phyloP scores from a whole-genome alignment of 37 sponge, comb jelly and placozoan species.

The Chondrosia reniformis region DNA sequence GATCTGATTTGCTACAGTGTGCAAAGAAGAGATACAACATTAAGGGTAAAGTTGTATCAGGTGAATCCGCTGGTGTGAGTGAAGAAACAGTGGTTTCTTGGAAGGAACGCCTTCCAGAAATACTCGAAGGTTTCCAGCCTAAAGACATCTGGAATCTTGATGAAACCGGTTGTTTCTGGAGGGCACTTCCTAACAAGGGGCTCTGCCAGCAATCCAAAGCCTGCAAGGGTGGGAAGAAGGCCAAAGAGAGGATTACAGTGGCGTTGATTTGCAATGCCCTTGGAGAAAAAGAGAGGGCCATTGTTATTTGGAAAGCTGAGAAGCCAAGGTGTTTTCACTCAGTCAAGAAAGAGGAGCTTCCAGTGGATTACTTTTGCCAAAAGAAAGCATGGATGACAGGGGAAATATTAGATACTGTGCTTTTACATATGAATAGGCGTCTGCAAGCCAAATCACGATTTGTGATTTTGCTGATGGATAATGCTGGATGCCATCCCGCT shows the following conservation, averaged over 20 bases:
- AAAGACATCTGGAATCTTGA: constrained; percentile 30
- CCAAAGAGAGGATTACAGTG: constrained; percentile 38
- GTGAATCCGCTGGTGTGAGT: constrained; percentile 49
- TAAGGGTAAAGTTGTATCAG: constrained; percentile 46
- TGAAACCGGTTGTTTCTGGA: constrained; percentile 51
- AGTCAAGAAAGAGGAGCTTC: constrained; percentile 29
- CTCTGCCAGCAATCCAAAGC: constrained; percentile 28
- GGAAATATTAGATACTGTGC: too few relatives aligned
- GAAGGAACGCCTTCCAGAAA: constrained; percentile 51
- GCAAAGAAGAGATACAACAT: constrained; percentile 51
- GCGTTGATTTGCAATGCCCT: constrained; percentile 51
- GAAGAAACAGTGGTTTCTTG: constrained; percentile 36
- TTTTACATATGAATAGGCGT: too few relatives aligned
- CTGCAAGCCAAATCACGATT: constrained; percentile 27
- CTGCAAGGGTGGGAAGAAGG: constrained; percentile 63
- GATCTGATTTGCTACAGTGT: constrained; percentile 30
- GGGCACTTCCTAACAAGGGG: constrained; percentile 47
- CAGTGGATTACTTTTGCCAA: constrained; percentile 61
- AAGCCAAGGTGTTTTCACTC: constrained; percentile 49
- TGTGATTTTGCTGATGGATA: too few relatives aligned
- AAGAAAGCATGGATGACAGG: too few relatives aligned
- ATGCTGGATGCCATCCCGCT: too few relatives aligned
- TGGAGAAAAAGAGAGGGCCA: constrained; percentile 43
- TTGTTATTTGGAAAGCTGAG: constrained; percentile 60
- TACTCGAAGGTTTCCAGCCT: constrained; percentile 8